Percentiles rank a stretch among this genome's conserved stretches.
Conservation (phyloP, 2,888 invertebrate genomes). For the Hydrotaea diabolus region DNA sequence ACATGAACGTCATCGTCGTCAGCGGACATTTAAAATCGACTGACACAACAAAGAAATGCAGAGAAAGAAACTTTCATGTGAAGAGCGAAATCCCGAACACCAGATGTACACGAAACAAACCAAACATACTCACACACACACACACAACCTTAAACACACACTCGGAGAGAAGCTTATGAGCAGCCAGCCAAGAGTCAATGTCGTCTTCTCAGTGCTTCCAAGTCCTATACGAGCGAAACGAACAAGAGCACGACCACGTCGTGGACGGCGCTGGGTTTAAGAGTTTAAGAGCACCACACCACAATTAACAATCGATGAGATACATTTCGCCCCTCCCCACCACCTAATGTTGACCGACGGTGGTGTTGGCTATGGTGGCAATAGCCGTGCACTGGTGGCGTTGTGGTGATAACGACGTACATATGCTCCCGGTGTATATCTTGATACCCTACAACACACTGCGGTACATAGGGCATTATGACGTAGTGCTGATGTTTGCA, state of each 20-base stretch:
- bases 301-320: constrained; percentile 29
- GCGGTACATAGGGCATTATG: no score
- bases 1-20: constrained; percentile 59
- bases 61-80: constrained; percentile 19
- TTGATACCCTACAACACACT: no score
- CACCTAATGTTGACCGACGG: background rate
- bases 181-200: constrained; percentile 1
- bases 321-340: constrained; percentile 20
- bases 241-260: background rate
- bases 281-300: constrained; percentile 5
- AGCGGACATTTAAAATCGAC: background rate
- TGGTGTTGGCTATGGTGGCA: background rate
- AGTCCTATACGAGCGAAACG: background rate
- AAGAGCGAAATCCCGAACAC: constrained; percentile 8
- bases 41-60: constrained; percentile 14
- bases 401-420: background rate
- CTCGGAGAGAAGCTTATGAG: background rate
- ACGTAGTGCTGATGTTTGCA: no score
- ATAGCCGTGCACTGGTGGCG: background rate
- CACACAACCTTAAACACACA: background rate
- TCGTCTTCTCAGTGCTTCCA: background rate
- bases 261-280: background rate
- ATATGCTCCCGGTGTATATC: no score
- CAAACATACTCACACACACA: background rate
- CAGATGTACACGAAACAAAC: background rate